phyloP scores from a whole-genome alignment of 2,888 invertebrate genomes.

The Carcina quercana region DNA sequence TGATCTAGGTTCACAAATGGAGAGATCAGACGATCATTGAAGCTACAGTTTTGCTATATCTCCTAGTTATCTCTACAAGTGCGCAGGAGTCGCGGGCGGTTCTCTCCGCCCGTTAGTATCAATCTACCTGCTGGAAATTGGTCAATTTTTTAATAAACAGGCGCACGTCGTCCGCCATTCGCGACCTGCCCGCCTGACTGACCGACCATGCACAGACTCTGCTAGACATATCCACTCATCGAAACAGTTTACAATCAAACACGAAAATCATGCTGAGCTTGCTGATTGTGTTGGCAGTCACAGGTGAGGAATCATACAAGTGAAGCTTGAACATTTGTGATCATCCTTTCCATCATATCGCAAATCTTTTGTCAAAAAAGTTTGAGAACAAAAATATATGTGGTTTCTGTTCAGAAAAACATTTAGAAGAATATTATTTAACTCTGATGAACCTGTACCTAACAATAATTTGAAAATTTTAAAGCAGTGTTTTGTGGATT shows the following conservation, averaged over 20 bases:
- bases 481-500: too few species aligned
- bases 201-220: constrained; percentile 6
- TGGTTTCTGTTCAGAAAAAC: too few species aligned
- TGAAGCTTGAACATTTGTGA: background rate
- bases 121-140: constrained; percentile 43
- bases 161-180: constrained; percentile 22
- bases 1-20: too few species aligned
- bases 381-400: too few species aligned
- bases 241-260: constrained; percentile 1
- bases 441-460: too few species aligned
- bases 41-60: too few species aligned
- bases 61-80: too few species aligned
- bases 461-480: too few species aligned
- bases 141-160: constrained; percentile 59
- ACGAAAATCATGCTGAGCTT: constrained; percentile 19
- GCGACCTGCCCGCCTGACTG: constrained; percentile 8
- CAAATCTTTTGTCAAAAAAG: too few species aligned
- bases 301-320: constrained; percentile 19
- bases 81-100: too few species aligned
- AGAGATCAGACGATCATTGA: too few species aligned
- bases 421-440: too few species aligned
- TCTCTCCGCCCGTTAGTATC: constrained; percentile 43
- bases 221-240: constrained; percentile 1
- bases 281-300: constrained; percentile 19
- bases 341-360: background rate